Percentiles rank a stretch among this genome's conserved stretches.
Evolutionary conservation across 2,113 vertebrate genomes (phyloP).

Genomic region (Copsychus sechellarum): DNA sequence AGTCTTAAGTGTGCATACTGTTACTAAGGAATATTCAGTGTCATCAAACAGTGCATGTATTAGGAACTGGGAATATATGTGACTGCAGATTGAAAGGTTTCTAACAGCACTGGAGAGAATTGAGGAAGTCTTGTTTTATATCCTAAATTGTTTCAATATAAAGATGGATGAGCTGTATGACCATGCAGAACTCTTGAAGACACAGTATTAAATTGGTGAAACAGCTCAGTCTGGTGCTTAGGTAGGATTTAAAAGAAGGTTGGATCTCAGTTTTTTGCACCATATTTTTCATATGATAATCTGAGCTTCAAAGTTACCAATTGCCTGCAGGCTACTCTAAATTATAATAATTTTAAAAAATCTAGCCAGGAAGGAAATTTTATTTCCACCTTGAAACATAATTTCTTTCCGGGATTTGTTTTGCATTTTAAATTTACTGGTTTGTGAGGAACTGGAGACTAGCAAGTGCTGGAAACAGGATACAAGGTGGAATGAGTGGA

Average conservation of each 20-base stretch:
- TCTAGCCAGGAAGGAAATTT: not conserved
- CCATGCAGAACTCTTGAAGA: not conserved
- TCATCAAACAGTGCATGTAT: not conserved
- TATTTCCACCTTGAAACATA: not conserved
- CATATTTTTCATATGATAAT: not conserved
- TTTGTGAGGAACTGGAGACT: not conserved
- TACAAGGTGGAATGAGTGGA: not conserved
- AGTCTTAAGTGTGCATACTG: not conserved
- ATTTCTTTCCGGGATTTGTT: slow-evolving; percentile 9
- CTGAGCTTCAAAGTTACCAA: not conserved
- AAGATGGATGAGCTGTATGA: not conserved
- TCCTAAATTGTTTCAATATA: not conserved
- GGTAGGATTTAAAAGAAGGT: not conserved
- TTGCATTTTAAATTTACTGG: not conserved
- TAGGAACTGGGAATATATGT: not conserved
- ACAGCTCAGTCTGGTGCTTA: not conserved
- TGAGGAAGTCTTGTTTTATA: not conserved
- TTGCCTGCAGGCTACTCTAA: not conserved
- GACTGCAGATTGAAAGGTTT: not conserved
- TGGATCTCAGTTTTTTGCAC: not conserved
- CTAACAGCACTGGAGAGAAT: not conserved
- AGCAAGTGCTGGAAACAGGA: slow-evolving; percentile 5
- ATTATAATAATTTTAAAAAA: not conserved
- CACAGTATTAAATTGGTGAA: not conserved
- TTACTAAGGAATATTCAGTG: not conserved